These are phyloP conservation scores for Drosophila ezoana DNA, from an alignment of 2,888 invertebrate species.

Conservation along the genomic window DNA sequence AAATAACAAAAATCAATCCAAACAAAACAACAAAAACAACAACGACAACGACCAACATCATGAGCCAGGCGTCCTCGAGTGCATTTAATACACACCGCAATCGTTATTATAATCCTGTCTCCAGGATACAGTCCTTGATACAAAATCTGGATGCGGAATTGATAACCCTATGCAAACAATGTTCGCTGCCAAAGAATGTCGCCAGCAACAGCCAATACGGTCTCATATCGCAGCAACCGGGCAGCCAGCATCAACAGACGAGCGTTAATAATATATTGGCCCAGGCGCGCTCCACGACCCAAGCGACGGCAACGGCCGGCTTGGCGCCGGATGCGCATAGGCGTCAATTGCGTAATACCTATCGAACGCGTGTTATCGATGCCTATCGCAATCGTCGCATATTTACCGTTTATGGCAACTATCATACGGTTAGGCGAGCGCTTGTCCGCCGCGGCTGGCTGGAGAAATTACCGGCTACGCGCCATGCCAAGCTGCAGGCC, in stretches of 20 bases:
- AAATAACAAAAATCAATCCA: not conserved
- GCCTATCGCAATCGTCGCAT: slow-evolving; percentile 82
- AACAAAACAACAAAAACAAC: not conserved
- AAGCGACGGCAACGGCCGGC: slow-evolving; percentile 6
- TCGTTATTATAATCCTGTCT: slow-evolving; percentile 69
- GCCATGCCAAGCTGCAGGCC: slow-evolving; percentile 78
- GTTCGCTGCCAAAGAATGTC: slow-evolving; percentile 52
- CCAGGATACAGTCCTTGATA: slow-evolving; percentile 72
- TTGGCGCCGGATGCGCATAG: slow-evolving; percentile 48
- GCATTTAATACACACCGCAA: slow-evolving; percentile 39
- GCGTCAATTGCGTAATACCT: slow-evolving; percentile 70
- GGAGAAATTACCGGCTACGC: slow-evolving; percentile 87
- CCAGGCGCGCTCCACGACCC: slow-evolving; percentile 18
- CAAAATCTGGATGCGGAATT: slow-evolving; percentile 74
- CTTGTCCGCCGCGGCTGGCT: slow-evolving; percentile 90
- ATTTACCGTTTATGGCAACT: slow-evolving; percentile 82
- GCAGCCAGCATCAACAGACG: slow-evolving; percentile 13
- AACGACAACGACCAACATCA: no score
- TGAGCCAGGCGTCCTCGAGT: slow-evolving; percentile 51
- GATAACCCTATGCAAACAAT: slow-evolving; percentile 66
- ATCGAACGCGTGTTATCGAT: slow-evolving; percentile 77
- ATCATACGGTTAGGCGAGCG: slow-evolving; percentile 84
- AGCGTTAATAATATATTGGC: slow-evolving; percentile 25
- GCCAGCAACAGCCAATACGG: slow-evolving; percentile 1
- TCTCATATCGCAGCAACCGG: not conserved